Percentiles rank a stretch among this genome's conserved stretches.
phyloP scores from a whole-genome alignment of 2,113 vertebrate genomes.

The Taurulus bubalis region DNA sequence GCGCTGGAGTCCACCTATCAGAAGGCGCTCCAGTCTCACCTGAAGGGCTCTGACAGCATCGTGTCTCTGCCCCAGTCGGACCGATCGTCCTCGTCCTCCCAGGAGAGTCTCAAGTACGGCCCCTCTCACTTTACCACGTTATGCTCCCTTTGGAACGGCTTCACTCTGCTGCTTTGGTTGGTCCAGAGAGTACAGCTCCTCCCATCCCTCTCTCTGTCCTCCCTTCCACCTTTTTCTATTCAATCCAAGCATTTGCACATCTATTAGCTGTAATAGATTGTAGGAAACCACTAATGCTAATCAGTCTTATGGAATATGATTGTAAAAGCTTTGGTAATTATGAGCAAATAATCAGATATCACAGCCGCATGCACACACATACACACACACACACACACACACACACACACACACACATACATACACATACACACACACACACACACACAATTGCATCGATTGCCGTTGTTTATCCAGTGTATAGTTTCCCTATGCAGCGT shows the following conservation, averaged over 20 bases:
- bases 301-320: slow-evolving; percentile 15
- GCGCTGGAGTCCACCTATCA: slow-evolving; percentile 95
- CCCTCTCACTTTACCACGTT: neutral
- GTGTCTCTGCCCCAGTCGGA: slow-evolving; percentile 97
- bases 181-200: neutral
- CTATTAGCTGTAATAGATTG: slow-evolving; percentile 38
- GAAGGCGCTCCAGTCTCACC: slow-evolving; percentile 95
- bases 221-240: neutral
- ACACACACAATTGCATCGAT: neutral
- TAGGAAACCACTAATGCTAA: slow-evolving; percentile 23
- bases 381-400: no score
- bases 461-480: slow-evolving; percentile 36
- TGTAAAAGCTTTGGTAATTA: slow-evolving; percentile 33
- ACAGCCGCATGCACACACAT: neutral
- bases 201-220: neutral
- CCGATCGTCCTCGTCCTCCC: slow-evolving; percentile 96
- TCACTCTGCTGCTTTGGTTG: neutral
- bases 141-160: neutral
- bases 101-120: slow-evolving; percentile 98
- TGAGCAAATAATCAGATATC: neutral
- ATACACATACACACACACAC: no score
- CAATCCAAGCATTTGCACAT: neutral
- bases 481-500: slow-evolving; percentile 29
- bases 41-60: slow-evolving; percentile 97
- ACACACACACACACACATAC: no score